Percentiles rank a stretch among this genome's conserved stretches.
Evolutionary conservation across 2,797 vertebrate genomes (phyloP).

Genomic region (Pogoniulus pusillus): DNA sequence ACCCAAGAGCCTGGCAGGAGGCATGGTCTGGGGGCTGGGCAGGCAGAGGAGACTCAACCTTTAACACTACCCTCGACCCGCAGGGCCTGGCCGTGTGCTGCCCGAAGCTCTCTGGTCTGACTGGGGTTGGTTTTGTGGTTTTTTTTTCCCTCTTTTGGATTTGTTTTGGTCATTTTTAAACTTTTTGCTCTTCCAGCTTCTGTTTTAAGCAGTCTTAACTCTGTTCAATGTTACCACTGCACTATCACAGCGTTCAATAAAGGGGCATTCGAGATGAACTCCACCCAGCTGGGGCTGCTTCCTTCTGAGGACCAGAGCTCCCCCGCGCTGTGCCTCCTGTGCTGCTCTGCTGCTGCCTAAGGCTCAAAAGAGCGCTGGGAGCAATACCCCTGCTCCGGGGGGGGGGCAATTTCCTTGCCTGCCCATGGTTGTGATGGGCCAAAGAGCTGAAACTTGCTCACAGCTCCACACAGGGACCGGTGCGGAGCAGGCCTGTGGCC

Average conservation of each 20-base stretch:
- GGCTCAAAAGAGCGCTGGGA: accelerated
- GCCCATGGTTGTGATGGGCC: background rate
- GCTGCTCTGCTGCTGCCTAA: background rate
- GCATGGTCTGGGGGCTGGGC: background rate
- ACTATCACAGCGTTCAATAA: constrained; percentile 67
- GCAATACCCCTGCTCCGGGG: accelerated
- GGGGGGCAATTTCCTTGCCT: background rate
- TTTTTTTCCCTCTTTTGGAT: accelerated
- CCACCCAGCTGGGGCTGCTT: constrained; percentile 46
- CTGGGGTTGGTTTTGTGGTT: background rate
- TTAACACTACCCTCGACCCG: constrained; percentile 32
- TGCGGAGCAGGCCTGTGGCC: background rate
- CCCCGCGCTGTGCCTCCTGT: too few relatives aligned
- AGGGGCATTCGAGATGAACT: constrained; percentile 63
- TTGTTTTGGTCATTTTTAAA: background rate
- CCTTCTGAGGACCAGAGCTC: background rate
- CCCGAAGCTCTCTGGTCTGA: constrained; percentile 36
- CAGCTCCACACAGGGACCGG: accelerated
- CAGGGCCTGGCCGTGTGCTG: background rate
- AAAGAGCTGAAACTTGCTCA: background rate
- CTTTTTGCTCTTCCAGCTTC: constrained; percentile 68
- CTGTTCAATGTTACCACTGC: constrained; percentile 68
- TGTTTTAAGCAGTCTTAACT: constrained; percentile 66
- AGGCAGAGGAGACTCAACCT: background rate
- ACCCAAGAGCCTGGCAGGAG: constrained; percentile 13